Evolutionary conservation across 92 coral and sea anemone genomes (phyloP), one percentile per base, ranked within the genome.

Genomic region (Blastomussa wellsi): DNA sequence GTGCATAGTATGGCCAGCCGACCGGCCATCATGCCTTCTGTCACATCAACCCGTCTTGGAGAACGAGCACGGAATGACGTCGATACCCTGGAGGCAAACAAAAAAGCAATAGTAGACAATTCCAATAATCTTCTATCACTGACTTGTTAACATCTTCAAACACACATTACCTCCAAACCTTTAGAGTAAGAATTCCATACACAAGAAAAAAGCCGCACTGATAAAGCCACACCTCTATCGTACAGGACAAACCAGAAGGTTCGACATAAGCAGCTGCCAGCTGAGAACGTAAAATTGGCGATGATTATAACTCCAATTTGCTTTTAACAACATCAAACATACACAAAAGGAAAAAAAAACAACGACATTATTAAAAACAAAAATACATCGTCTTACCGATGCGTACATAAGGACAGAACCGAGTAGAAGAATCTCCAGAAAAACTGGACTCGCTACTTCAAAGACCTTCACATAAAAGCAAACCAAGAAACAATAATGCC

Each of bases 61-160:
- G 94, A 89, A 1, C 98, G 97, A 24, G 83, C 98, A 33, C 98
- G 97, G 73, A 97, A 97, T 33, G 90, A 92, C 15, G 92, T 78
- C 29, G 89, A 80, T 0, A 97, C 90, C 85, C 99, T 97, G 82
- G 22, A 32, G 29, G 31, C 49, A 77, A 9, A 81, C 22, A 84
- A 42, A 65, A 71, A 35, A 28, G 66, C 14, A 0, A 24, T 12
- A 6, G 9, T 24, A 24, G 3, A 29, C 9, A 7, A 60, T 3
- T 20, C 64, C 64, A n/a, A 26, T 57, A 22, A 22, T 57, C 64
- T 3, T 51, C 42, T 36, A 28, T 35, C 6, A 29, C 19, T 5
- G 5, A 5, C 49, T 44, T 11, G 49, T 44, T 44, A 11, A 5
- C 49, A 11, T 44, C 49, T 5, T 44, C 49, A 11, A 57, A 12